Evolutionary conservation across 2,888 invertebrate genomes (phyloP), one percentile per base, ranked within the genome.

Genomic region (Lampropteryx suffumata): DNA sequence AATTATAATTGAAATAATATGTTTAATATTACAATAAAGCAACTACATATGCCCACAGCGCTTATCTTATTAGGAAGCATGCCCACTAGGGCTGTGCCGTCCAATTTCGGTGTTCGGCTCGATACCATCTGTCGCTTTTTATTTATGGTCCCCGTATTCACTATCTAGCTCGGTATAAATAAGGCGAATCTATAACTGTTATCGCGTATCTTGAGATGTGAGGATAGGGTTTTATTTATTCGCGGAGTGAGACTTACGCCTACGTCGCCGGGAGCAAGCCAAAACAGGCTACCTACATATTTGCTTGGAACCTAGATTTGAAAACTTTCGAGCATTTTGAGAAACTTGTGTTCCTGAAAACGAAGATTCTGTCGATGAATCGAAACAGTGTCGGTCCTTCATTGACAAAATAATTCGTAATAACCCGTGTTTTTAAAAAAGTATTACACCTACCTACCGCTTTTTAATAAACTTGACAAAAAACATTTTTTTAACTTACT

Each of bases 51-150:
- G 28, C 39, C 55, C 52, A 50, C 61, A 42, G 58, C 40, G 57
- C 62, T 65, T 72, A 73, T 73, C 69, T 59, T 59, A 52, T 36
- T 61, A 69, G 69, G 74, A 71, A 68, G 65, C 54, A 40, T 50
- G 44, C 61, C 59, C 58, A 63, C 63, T 59, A 59, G 60, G 56
- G 64, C 61, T 50, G 64, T 62, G 56, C 47, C 59, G 61, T 57
- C 72, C 74, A 74, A 75, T 76, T 78, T 78, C 68, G 73, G 71
- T 62, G 62, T 73, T 64, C 64, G 26, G 44, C 26, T 17, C 29
- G 77, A 78, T 78, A 76, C 45, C 53, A 78, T 77, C 76, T 66
- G 71, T 78, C 69, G 63, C 69, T 76, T 81, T 81, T 82, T 80
- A 82, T 82, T 82, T 82, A 81, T 77, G 72, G 63, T 44, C 56